Evolutionary conservation across 2,113 vertebrate genomes (phyloP), one percentile per base, ranked within the genome.

Genomic region (Cathartes aura): DNA sequence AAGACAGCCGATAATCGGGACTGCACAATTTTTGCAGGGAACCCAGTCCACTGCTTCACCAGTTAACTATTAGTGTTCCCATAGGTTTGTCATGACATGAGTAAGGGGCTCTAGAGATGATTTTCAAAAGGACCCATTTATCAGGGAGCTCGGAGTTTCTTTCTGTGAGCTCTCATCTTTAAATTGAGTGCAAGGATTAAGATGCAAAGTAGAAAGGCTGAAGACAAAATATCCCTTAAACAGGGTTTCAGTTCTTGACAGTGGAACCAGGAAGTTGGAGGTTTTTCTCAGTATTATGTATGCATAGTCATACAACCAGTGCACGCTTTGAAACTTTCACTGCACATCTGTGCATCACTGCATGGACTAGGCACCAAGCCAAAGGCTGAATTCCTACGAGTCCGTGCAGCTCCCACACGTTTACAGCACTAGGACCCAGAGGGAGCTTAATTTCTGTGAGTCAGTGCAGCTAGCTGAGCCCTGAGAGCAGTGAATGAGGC

Each of bases 371-470:
- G 97, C 97, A 87, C 43, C 47, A 7, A 26, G 96, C 97, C 97
- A 97, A 84, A 38, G 34, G 52, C 89, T 15, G 87, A 76, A 94
- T 94, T 95, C 94, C 89, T 95, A 40, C 95, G 89, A 96, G 95
- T 56, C 97, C 40, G 27, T 66, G 94, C 94, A 91, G 96, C 95
- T 95, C 97, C 94, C 94, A 82, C 74, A 50, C 86, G 90, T 89
- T 89, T 62, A 38, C 95, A 96, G 97, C 97, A 67, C 97, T 96
- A 97, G 96, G 96, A 97, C 97, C 97, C 97, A 91, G 95, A 64
- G 96, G 96, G 96, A 95, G 95, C 96, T n/a, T 47, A 24, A 15
- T 80, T 64, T 93, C 91, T 3, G 95, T 96, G 95, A 96, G 93
- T 97, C 97, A 96, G 95, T 84, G 95, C 95, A 66, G 95, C 78